Conservation (phyloP, 2,888 invertebrate species). For the Pristionchus fissidentatus region DNA sequence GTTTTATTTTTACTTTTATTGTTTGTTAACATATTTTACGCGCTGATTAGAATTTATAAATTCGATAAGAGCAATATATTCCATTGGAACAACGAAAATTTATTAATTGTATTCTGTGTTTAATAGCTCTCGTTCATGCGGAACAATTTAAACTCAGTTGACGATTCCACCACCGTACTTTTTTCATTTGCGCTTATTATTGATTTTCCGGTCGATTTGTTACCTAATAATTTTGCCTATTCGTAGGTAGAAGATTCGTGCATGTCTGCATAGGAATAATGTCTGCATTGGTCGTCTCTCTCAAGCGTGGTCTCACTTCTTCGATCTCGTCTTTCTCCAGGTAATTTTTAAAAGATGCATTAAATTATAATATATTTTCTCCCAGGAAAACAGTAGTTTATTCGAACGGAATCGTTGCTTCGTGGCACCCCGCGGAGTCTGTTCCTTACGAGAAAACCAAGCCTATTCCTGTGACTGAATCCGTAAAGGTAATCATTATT, state of each 20-base stretch:
- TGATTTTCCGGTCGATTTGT: neutral
- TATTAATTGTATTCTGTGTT: neutral
- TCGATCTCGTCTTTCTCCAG: constrained; percentile 33
- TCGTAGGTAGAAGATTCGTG: neutral
- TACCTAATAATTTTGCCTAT: neutral
- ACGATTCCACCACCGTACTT: no score
- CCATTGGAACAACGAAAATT: neutral
- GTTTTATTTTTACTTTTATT: neutral
- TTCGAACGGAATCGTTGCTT: constrained; percentile 69
- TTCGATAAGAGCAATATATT: neutral
- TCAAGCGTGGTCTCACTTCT: constrained; percentile 34
- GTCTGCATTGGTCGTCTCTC: neutral
- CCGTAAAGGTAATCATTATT: constrained; percentile 49
- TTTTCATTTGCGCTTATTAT: neutral
- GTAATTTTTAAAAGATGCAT: neutral
- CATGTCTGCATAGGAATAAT: constrained; percentile 26
- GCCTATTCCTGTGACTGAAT: constrained; percentile 56
- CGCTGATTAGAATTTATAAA: neutral
- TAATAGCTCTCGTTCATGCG: neutral
- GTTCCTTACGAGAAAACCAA: constrained; percentile 72
- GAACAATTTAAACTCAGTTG: neutral
- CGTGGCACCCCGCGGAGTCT: constrained; percentile 71
- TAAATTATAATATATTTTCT: neutral
- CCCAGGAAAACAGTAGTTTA: constrained; percentile 61
- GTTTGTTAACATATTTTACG: neutral